A percentile compares a stretch with the other conserved stretches of the same genome.
These are phyloP conservation scores for Elachura formosa DNA, from an alignment of 2,113 vertebrate species.

Conservation along the genomic window DNA sequence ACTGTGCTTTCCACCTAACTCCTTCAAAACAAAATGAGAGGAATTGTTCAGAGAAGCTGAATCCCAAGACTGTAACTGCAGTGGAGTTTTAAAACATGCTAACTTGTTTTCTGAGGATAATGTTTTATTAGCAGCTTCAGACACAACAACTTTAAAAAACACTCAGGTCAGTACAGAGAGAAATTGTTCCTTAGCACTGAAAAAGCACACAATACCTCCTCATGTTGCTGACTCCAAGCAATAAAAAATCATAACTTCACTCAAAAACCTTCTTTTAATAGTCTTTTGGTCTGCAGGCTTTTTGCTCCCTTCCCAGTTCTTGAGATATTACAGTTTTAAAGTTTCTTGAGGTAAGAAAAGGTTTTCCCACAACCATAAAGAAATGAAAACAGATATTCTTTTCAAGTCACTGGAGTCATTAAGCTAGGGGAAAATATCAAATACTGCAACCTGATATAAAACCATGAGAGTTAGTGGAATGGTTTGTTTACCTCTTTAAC, in stretches of 20 bases:
- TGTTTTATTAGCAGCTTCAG: neutral
- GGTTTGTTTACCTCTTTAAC: neutral
- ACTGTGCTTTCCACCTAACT: neutral
- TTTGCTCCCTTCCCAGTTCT: neutral
- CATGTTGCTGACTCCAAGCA: neutral
- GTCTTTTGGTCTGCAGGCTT: slow-evolving; percentile 7
- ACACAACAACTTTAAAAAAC: neutral
- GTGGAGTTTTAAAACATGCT: neutral
- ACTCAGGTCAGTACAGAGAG: neutral
- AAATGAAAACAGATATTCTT: slow-evolving; percentile 14
- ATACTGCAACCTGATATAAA: neutral
- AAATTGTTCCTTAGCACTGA: neutral
- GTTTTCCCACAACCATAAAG: neutral
- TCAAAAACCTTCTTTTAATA: slow-evolving; percentile 6
- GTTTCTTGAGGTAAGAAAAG: neutral
- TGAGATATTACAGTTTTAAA: neutral
- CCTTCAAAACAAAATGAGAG: neutral
- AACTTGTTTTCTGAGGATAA: neutral
- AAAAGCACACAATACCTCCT: neutral
- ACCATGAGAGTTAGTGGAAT: neutral
- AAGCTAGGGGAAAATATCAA: neutral
- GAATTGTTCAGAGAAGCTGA: neutral
- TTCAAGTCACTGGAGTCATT: neutral
- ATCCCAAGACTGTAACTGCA: neutral
- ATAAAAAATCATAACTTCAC: slow-evolving; percentile 6